Conservation (phyloP, 2,113 vertebrate genomes). For the Nesogale talazaci region DNA sequence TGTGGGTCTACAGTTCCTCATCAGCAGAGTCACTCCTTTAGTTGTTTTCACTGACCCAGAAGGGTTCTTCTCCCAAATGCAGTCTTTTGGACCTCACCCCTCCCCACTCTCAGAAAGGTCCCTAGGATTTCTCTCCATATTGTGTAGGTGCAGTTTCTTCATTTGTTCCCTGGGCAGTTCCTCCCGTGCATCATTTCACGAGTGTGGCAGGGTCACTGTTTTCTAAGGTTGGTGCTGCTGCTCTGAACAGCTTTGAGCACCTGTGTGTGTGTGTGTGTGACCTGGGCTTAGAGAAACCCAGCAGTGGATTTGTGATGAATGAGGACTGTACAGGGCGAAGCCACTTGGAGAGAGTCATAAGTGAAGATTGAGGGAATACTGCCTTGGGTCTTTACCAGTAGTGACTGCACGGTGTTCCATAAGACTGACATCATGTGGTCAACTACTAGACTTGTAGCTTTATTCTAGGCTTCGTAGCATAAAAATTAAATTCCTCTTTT, state of each 20-base stretch:
- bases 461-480: neutral
- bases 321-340: neutral
- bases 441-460: neutral
- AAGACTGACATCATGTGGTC: neutral
- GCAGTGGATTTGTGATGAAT: neutral
- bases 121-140: fast-evolving
- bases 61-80: too few species aligned
- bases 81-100: too few species aligned
- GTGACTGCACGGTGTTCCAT: neutral
- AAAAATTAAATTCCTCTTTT: too few species aligned
- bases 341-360: neutral
- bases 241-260: neutral
- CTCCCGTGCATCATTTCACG: neutral
- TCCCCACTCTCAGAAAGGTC: fast-evolving
- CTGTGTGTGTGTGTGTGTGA: neutral
- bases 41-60: too few species aligned
- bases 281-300: neutral
- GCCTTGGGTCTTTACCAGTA: neutral
- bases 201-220: neutral
- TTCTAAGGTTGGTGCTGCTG: neutral
- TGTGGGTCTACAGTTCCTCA: neutral
- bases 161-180: fast-evolving
- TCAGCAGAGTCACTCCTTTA: neutral
- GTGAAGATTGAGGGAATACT: neutral
- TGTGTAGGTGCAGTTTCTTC: too few species aligned